Conservation (phyloP, 2,113 vertebrate species). For the Dicrurus megarhynchus region DNA sequence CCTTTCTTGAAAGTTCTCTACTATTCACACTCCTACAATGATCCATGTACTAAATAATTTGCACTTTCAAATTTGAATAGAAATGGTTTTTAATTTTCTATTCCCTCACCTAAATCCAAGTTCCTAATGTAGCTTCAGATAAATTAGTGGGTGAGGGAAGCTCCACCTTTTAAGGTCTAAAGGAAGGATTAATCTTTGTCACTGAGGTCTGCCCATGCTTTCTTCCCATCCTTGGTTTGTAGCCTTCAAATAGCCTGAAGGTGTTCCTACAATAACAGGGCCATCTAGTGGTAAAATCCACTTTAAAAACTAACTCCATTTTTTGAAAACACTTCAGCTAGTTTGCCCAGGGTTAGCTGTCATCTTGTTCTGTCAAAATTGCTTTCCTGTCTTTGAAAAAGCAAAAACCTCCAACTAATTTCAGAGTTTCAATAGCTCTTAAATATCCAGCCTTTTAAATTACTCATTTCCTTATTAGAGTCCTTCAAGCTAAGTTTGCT, state of each 20-base stretch:
- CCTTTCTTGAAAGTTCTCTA: background rate
- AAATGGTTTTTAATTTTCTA: background rate
- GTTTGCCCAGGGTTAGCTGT: background rate
- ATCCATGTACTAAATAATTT: background rate
- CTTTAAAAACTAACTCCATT: background rate
- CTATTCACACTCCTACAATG: background rate
- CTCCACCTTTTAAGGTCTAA: background rate
- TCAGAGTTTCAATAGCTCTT: background rate
- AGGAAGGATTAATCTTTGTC: background rate
- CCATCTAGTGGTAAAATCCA: slow-evolving; percentile 56
- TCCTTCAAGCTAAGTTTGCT: background rate
- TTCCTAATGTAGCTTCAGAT: background rate
- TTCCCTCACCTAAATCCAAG: background rate
- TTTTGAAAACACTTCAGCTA: background rate
- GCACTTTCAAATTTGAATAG: background rate
- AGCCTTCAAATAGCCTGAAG: background rate
- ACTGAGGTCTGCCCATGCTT: background rate
- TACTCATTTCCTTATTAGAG: background rate
- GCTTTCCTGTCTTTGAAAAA: background rate
- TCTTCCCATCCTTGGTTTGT: background rate
- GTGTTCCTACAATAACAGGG: slow-evolving; percentile 2
- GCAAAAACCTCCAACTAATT: background rate
- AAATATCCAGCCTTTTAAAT: background rate
- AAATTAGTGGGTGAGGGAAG: background rate
- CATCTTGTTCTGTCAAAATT: background rate